Evolutionary conservation across 2,113 vertebrate species (phyloP), one percentile per base, ranked within the genome.

Genomic region (Pygoscelis adeliae): DNA sequence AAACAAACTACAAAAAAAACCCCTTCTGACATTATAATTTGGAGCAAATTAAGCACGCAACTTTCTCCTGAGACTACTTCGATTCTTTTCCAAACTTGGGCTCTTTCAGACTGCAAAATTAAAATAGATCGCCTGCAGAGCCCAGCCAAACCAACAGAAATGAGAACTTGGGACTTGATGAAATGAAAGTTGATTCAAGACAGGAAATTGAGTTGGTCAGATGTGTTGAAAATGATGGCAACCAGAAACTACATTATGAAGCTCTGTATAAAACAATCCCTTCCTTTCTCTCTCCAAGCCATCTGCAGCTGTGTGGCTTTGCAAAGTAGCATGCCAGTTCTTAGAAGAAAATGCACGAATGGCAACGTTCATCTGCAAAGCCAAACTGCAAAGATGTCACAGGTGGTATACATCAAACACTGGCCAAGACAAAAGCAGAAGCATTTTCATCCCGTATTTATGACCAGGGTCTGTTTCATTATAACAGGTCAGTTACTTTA

Each of bases 131-230:
- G 38, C 86, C 40, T 3, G 6, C 88, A 84, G 61, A 93, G 61
- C 62, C 61, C 94, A 92, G 95, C 89, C 96, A 96, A 95, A 77
- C 62, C 85, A 74, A 63, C 72, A 95, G 86, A 96, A 92, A 87
- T 55, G 84, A 97, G 95, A 96, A 94, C 55, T 50, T 83, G 52
- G 77, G 92, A 94, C 89, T 61, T 73, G 63, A 91, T 81, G 94
- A 97, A 93, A 98, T 78, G 84, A 55, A 97, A 97, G 95, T 70
- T 79, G 90, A 95, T 94, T 95, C 88, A 95, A 96, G 78, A 87
- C 96, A 98, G 98, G 98, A 98, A 98, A 98, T 97, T 96, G 97
- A 97, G n/a, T 96, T 94, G 96, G 97, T 98, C 97, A 98, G 96
- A 97, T 71, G 90, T 92, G 95, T 93, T 98, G 97, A 97, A 98